Evolutionary conservation across 2,888 invertebrate genomes (phyloP).

Genomic region (Eudasyphora cyanicolor): DNA sequence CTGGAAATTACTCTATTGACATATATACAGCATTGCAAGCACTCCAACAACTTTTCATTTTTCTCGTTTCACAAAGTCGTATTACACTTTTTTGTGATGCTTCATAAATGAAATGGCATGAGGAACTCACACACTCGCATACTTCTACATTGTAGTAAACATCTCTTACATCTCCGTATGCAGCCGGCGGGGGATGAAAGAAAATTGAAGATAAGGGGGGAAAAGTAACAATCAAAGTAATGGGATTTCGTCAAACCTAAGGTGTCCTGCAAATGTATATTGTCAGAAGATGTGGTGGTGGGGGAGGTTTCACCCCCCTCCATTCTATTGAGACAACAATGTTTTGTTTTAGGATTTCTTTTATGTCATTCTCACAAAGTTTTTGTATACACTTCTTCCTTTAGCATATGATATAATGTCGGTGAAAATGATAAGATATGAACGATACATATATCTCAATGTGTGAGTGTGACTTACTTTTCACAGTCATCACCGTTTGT

Average conservation of each 20-base stretch:
- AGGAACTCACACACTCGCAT: too few species aligned
- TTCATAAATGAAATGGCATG: background rate
- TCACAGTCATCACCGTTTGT: slow-evolving; percentile 13
- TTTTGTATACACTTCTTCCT: slow-evolving; percentile 16
- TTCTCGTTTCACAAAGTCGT: background rate
- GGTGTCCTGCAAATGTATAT: background rate
- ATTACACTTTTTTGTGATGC: background rate
- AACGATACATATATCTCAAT: background rate
- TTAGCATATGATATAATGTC: background rate
- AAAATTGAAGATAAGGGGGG: background rate
- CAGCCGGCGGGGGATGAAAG: background rate
- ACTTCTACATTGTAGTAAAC: too few species aligned
- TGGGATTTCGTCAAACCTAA: slow-evolving; percentile 41
- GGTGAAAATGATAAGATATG: background rate
- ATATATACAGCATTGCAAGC: slow-evolving; percentile 67
- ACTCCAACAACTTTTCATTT: slow-evolving; percentile 24
- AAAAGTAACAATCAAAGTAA: slow-evolving; percentile 46
- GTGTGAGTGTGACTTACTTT: slow-evolving; percentile 46
- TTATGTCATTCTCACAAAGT: slow-evolving; percentile 16
- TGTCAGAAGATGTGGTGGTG: background rate
- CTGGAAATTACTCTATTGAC: slow-evolving; percentile 79
- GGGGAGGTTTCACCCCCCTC: background rate
- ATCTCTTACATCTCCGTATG: too few species aligned
- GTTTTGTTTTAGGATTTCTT: background rate
- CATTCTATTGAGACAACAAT: too few species aligned